Base-by-base conservation (phyloP, 2,888 invertebrate species). In the Clitarchus hookeri region DNA sequence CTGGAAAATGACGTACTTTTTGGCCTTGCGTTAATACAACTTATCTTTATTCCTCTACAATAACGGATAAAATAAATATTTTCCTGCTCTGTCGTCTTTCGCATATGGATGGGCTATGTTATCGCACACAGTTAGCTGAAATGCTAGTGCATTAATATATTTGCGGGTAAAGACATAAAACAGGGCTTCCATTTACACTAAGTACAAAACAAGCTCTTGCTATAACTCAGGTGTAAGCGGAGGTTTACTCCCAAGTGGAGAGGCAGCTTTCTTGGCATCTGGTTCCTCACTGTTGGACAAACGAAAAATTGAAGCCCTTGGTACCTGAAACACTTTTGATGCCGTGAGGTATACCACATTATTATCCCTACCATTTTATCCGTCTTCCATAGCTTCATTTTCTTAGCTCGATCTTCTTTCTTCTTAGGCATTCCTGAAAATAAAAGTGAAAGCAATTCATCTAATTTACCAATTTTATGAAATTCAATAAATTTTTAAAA, bases 1-100 rank as follows among this genome's bases (percentile, higher is more conserved):
- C 86, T 86, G 54, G 87, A 86, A 44, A 85, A 48, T 79, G 88
- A 88, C 19, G 88, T 88, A 19, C 44, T 44, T 53, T 85, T 86
- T n/a, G 84, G 65, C 65, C 2, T 84, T 84, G 54, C 26, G 54
- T 3, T 54, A 25, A 19, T 8, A 84, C 25, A 84, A 23, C 26
- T 84, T 84, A 8, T 16, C 48, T n/a, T 25, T 8, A 84, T 84
- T 27, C 54, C 77, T 65, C 26, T 84, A 77, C 54, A 54, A 25
- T 26, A 84, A 84, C 19, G 0, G 54, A n/a, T 84, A 65, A 2
- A 84, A n/a, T 25, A 6, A 83, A 83, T 83, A 1, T 83, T 83
- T 83, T 6, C 83, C 83, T 4, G 83, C 83, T n/a, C 25, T 27
- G 3, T 65, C 1, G 27, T 44, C 84, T 25, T 84, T 84, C 13